Conservation (phyloP, 1,140 invertebrate species). For the Yoshiicerus persimilis region DNA sequence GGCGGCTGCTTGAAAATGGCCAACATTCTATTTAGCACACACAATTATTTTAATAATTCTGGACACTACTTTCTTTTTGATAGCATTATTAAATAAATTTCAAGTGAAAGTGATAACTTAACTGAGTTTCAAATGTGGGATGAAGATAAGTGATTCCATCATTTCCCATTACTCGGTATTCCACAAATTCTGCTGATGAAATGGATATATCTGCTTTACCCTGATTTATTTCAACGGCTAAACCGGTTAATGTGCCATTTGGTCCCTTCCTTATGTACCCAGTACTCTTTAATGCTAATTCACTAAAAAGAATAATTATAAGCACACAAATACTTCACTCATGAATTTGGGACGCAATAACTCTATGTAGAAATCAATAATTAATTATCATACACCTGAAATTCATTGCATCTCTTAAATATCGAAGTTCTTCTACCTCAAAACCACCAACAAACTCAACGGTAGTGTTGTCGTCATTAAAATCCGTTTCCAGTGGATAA, state of each 20-base stretch:
- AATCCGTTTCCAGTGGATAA: background rate
- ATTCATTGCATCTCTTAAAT: slow-evolving; percentile 35
- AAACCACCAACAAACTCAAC: slow-evolving; percentile 38
- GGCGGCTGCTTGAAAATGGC: slow-evolving; percentile 57
- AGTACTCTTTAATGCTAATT: background rate
- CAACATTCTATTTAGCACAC: slow-evolving; percentile 33
- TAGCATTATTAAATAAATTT: too few relatives aligned
- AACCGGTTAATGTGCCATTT: slow-evolving; percentile 32
- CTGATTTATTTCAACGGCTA: slow-evolving; percentile 31
- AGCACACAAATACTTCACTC: too few relatives aligned
- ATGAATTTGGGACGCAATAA: too few relatives aligned
- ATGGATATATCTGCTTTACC: slow-evolving; percentile 34
- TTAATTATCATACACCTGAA: slow-evolving; percentile 27
- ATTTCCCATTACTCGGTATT: slow-evolving; percentile 7
- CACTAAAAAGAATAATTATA: too few relatives aligned
- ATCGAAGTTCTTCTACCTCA: slow-evolving; percentile 27
- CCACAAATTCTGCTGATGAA: slow-evolving; percentile 22
- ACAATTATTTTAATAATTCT: too few relatives aligned
- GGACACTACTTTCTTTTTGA: too few relatives aligned
- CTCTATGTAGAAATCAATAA: too few relatives aligned
- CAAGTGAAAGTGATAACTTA: too few relatives aligned
- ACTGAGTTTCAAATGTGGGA: background rate
- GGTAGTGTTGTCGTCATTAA: background rate
- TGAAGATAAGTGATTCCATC: slow-evolving; percentile 30
- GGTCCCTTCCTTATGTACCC: slow-evolving; percentile 15